A percentile compares a stretch with the other conserved stretches of the same genome.
Conservation (phyloP, 1,140 invertebrate genomes). For the Metopolophium dirhodum region DNA sequence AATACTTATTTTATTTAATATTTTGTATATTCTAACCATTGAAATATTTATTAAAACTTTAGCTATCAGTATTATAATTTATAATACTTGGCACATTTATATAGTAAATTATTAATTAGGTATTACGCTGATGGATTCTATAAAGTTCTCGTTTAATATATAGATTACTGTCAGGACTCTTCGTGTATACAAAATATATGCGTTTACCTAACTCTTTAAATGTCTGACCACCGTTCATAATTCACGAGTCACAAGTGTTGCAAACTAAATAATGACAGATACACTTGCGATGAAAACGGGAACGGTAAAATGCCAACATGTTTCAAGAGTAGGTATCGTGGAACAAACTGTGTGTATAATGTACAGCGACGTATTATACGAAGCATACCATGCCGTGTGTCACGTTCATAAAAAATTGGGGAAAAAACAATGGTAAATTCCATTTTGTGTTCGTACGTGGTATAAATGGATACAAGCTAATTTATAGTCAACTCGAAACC, state of each 20-base stretch:
- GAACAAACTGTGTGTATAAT: neutral
- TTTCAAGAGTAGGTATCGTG: neutral
- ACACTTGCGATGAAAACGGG: neutral
- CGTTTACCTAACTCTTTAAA: neutral
- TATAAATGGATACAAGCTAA: slow-evolving; percentile 34
- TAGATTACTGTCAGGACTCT: neutral
- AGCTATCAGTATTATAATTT: too few species aligned
- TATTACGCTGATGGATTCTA: too few species aligned
- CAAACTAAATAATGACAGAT: neutral
- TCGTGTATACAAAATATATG: neutral
- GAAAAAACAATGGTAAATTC: slow-evolving; percentile 11
- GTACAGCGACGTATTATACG: neutral
- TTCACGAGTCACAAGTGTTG: neutral
- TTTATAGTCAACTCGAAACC: slow-evolving; percentile 38
- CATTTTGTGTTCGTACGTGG: neutral
- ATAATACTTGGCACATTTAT: too few species aligned
- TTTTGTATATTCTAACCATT: too few species aligned
- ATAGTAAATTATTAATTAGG: too few species aligned
- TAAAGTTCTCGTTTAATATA: neutral
- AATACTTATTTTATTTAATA: neutral
- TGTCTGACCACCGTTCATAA: neutral
- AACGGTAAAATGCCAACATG: neutral
- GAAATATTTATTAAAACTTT: neutral
- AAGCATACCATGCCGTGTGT: neutral
- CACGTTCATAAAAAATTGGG: neutral